A percentile compares a stretch with the other conserved stretches of the same genome.
These are phyloP conservation scores for Barypeithes pellucidus DNA, from an alignment of 2,888 invertebrate genomes.

Conservation along the genomic window DNA sequence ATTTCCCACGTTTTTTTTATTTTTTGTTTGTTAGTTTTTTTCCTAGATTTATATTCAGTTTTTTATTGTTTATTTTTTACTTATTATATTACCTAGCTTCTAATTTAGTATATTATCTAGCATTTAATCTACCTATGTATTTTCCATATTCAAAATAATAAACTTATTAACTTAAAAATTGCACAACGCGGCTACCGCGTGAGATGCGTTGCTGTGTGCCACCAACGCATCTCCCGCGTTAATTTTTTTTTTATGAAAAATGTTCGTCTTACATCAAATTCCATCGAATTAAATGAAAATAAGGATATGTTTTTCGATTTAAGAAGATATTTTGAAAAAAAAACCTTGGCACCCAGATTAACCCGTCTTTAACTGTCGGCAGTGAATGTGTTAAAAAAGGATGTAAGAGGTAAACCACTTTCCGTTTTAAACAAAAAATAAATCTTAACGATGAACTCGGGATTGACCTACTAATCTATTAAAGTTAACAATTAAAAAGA, in stretches of 20 bases:
- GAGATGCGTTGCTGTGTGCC: not conserved
- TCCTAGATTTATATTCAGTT: not conserved
- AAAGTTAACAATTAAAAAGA: too few relatives aligned
- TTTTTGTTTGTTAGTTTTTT: conserved; percentile 8
- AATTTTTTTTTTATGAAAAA: conserved; percentile 1
- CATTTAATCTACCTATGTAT: too few relatives aligned
- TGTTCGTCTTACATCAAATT: not conserved
- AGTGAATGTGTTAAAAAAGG: conserved; percentile 4
- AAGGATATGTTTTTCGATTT: conserved; percentile 10
- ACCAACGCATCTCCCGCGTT: conserved; percentile 9
- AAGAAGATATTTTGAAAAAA: conserved; percentile 9
- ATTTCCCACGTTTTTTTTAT: not conserved
- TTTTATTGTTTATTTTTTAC: too few relatives aligned
- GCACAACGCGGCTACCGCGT: not conserved
- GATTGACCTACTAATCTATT: too few relatives aligned
- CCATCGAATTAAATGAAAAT: conserved; percentile 1
- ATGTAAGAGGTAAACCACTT: too few relatives aligned
- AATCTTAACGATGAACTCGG: too few relatives aligned
- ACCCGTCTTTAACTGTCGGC: not conserved
- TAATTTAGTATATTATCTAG: too few relatives aligned
- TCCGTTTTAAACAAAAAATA: too few relatives aligned
- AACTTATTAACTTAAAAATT: conserved; percentile 1
- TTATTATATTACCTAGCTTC: too few relatives aligned
- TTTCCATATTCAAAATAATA: conserved; percentile 2
- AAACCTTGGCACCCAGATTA: not conserved